A percentile compares a stretch with the other conserved stretches of the same genome.
These are phyloP conservation scores for Narcine bancroftii DNA, from an alignment of 2,113 vertebrate species.

Conservation along the genomic window DNA sequence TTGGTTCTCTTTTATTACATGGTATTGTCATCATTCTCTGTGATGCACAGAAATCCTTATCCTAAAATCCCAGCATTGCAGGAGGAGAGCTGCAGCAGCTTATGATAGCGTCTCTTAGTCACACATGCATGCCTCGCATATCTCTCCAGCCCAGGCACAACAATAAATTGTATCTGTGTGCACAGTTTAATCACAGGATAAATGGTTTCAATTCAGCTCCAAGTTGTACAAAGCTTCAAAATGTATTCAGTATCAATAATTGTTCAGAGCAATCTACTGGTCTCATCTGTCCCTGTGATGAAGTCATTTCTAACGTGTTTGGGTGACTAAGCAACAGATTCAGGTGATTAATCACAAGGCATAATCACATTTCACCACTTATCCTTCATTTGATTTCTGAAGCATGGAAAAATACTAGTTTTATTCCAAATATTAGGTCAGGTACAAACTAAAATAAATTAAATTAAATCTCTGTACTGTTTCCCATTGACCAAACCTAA, in stretches of 20 bases:
- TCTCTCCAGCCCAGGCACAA: constrained; percentile 33
- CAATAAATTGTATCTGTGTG: constrained; percentile 21
- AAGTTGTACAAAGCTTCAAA: constrained; percentile 19
- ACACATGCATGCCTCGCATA: constrained; percentile 1
- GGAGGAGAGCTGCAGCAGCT: not conserved
- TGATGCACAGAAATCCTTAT: not conserved
- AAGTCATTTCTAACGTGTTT: constrained; percentile 4
- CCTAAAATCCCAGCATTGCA: not conserved
- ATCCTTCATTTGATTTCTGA: constrained; percentile 5
- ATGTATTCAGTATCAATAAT: constrained; percentile 34
- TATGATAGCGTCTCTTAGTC: not conserved
- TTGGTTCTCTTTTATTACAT: not conserved
- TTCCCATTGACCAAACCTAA: not conserved
- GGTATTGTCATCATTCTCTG: not conserved
- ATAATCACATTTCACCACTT: not conserved
- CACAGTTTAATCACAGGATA: constrained; percentile 29
- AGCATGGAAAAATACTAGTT: not conserved
- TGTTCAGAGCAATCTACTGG: constrained; percentile 5
- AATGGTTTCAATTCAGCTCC: constrained; percentile 29
- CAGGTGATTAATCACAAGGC: constrained; percentile 14
- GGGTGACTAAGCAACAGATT: constrained; percentile 12
- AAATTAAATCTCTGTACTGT: not conserved
- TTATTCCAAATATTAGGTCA: not conserved
- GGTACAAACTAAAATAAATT: not conserved
- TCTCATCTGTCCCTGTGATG: constrained; percentile 22